phyloP scores from a whole-genome alignment of 2,797 vertebrate genomes.

The Aldrovandia affinis region DNA sequence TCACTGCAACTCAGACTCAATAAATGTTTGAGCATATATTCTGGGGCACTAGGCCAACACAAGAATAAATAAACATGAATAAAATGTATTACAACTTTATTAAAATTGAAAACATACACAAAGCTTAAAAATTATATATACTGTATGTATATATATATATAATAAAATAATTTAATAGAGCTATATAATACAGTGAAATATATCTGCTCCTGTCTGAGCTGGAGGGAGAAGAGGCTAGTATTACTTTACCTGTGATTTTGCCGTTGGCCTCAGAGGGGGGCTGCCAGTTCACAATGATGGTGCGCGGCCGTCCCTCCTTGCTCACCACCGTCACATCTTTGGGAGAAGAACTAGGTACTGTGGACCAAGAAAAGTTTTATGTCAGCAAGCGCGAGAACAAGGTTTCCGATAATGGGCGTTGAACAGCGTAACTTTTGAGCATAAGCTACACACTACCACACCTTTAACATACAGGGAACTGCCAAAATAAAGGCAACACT shows the following conservation, averaged over 20 bases:
- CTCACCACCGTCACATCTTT: constrained; percentile 98
- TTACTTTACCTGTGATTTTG: constrained; percentile 89
- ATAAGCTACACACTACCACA: background rate
- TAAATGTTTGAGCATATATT: background rate
- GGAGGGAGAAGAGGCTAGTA: background rate
- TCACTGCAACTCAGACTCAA: background rate
- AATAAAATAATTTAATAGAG: too few relatives aligned
- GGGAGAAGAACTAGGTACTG: constrained; percentile 94
- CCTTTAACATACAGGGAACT: background rate
- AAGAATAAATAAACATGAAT: background rate
- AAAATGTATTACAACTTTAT: background rate
- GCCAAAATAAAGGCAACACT: too few relatives aligned
- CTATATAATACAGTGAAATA: too few relatives aligned
- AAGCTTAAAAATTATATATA: too few relatives aligned
- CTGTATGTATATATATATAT: too few relatives aligned
- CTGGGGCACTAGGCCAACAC: background rate
- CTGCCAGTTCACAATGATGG: constrained; percentile 98
- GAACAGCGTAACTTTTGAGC: background rate
- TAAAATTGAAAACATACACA: background rate
- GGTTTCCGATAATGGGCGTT: background rate
- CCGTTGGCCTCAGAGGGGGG: constrained; percentile 97
- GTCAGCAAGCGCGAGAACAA: background rate
- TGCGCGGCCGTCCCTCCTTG: constrained; percentile 96
- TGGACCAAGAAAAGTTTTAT: background rate
- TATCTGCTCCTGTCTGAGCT: background rate